phyloP scores from a whole-genome alignment of 2,797 vertebrate genomes.

The Adrianichthys oophorus region DNA sequence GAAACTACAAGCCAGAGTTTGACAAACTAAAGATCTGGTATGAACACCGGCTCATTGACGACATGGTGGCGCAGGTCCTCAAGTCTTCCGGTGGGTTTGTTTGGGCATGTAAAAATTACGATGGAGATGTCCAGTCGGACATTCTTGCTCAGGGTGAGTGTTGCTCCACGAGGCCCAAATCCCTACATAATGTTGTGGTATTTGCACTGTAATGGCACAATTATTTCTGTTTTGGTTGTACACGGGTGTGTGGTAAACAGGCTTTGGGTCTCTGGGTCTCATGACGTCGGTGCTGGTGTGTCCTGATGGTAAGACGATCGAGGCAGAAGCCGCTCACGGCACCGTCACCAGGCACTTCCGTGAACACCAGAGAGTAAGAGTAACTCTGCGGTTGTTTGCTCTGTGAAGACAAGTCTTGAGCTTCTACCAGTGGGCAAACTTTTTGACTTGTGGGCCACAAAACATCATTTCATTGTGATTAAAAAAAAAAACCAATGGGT shows the following conservation, averaged over 20 bases:
- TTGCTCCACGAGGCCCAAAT: neutral
- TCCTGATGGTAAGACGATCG: constrained; percentile 95
- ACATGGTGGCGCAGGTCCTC: constrained; percentile 97
- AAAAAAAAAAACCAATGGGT: no score
- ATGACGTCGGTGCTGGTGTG: constrained; percentile 96
- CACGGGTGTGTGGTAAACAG: constrained; percentile 60
- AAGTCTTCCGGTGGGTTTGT: constrained; percentile 94
- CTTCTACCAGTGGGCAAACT: no score
- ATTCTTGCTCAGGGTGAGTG: constrained; percentile 92
- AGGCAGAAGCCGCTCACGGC: constrained; percentile 94
- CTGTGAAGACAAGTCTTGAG: no score
- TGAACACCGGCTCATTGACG: constrained; percentile 95
- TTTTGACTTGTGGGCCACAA: no score
- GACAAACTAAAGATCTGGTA: constrained; percentile 98
- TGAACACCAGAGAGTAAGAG: constrained; percentile 91
- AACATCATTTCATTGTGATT: no score
- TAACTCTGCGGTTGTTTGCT: neutral
- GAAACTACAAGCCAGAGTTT: constrained; percentile 90
- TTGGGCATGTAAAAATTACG: constrained; percentile 98
- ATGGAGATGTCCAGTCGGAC: constrained; percentile 95
- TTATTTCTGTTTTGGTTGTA: constrained; percentile 1
- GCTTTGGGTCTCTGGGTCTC: constrained; percentile 93
- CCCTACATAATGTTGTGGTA: neutral
- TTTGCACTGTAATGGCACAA: neutral
- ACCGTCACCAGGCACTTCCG: constrained; percentile 96